phyloP scores from a whole-genome alignment of 2,797 vertebrate species.

The Denticeps clupeoides region DNA sequence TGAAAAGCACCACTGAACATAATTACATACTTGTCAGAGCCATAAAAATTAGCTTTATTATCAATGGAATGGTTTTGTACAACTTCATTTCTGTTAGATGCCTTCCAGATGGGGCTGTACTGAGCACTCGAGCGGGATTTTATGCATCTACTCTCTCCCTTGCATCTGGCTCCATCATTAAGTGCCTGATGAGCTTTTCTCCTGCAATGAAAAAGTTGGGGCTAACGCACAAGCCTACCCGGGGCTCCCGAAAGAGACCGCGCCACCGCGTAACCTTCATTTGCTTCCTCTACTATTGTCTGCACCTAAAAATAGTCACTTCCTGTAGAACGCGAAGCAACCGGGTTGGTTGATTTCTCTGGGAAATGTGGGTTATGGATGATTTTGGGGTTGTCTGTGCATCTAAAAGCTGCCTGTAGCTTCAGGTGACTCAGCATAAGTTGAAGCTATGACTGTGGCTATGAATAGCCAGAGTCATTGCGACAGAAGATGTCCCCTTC shows the following conservation, averaged over 20 bases:
- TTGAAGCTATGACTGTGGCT: not conserved
- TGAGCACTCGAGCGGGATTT: slow-evolving; percentile 97
- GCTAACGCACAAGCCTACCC: too few species aligned
- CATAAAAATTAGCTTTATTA: slow-evolving; percentile 97
- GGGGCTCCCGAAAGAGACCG: too few species aligned
- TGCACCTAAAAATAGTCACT: too few species aligned
- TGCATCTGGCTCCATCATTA: slow-evolving; percentile 87
- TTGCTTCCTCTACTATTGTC: too few species aligned
- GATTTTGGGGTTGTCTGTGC: too few species aligned
- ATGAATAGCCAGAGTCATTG: not conserved
- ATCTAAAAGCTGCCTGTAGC: too few species aligned
- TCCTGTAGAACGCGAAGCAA: too few species aligned
- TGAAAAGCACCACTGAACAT: slow-evolving; percentile 96
- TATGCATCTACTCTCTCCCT: slow-evolving; percentile 89
- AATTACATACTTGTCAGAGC: slow-evolving; percentile 95
- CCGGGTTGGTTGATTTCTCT: too few species aligned
- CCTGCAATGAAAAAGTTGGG: not conserved
- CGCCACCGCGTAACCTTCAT: too few species aligned
- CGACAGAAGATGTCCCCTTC: not conserved
- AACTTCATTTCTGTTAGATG: slow-evolving; percentile 99
- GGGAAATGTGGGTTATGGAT: too few species aligned
- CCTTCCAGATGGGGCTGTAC: slow-evolving; percentile 99
- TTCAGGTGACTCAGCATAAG: too few species aligned
- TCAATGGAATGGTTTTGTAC: slow-evolving; percentile 97
- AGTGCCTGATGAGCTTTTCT: slow-evolving; percentile 65